phyloP scores from a whole-genome alignment of 2,797 vertebrate species.

The Mastacembelus armatus region DNA sequence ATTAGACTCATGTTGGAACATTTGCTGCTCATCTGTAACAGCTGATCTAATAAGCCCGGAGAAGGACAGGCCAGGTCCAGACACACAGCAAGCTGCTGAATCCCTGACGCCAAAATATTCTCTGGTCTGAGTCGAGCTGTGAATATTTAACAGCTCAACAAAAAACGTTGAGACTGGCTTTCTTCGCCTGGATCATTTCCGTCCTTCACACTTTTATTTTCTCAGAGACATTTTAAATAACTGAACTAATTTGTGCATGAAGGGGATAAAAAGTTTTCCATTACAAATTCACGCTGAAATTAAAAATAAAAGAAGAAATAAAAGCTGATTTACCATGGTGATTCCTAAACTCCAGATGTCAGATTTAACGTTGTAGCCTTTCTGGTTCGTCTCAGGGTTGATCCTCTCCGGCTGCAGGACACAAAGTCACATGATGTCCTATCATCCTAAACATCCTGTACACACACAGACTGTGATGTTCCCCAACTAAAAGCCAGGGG shows the following conservation, averaged over 20 bases:
- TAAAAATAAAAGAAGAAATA: neutral
- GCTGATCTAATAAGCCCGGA: neutral
- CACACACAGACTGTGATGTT: neutral
- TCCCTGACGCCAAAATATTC: slow-evolving; percentile 18
- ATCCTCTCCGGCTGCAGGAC: slow-evolving; percentile 93
- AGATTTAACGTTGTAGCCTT: slow-evolving; percentile 97
- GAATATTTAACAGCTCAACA: slow-evolving; percentile 44
- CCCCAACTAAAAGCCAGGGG: neutral
- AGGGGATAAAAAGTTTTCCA: neutral
- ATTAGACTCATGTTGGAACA: slow-evolving; percentile 7
- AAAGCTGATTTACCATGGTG: slow-evolving; percentile 88
- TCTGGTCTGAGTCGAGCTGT: slow-evolving; percentile 17
- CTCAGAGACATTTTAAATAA: neutral
- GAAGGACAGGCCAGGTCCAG: slow-evolving; percentile 6
- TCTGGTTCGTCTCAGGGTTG: slow-evolving; percentile 97
- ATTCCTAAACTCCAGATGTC: slow-evolving; percentile 99
- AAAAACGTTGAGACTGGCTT: slow-evolving; percentile 38
- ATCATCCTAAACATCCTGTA: neutral
- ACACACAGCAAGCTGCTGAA: slow-evolving; percentile 1
- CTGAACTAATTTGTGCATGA: neutral
- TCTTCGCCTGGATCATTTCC: neutral
- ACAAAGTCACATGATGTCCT: slow-evolving; percentile 31
- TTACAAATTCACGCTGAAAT: neutral
- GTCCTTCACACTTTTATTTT: neutral
- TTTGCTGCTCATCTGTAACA: neutral